phyloP scores from a whole-genome alignment of 2,888 invertebrate species.

The Bruchidius siliquastri region DNA sequence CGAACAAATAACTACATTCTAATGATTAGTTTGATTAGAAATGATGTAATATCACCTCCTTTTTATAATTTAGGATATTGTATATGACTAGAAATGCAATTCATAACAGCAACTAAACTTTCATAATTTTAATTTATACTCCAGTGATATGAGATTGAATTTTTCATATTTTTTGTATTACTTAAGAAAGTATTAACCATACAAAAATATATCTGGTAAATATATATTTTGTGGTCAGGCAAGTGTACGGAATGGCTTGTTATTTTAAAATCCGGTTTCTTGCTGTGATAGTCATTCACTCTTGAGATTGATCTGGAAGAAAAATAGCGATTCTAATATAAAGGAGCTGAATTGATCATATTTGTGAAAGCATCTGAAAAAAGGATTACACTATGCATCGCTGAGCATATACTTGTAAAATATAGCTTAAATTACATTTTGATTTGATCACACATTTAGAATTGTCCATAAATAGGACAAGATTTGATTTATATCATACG shows the following conservation, averaged over 20 bases:
- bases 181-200: background rate
- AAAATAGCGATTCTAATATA: background rate
- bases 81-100: no score
- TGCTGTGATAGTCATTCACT: background rate
- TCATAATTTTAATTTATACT: no score
- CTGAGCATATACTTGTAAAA: background rate
- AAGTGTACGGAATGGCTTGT: background rate
- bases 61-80: no score
- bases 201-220: background rate
- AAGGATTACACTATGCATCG: background rate
- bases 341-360: background rate
- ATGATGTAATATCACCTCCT: no score
- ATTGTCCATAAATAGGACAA: no score
- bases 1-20: no score
- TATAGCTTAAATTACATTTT: background rate
- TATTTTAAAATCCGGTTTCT: background rate
- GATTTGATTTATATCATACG: no score
- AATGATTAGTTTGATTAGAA: no score
- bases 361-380: background rate
- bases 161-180: background rate
- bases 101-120: no score
- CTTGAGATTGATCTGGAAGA: background rate
- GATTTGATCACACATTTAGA: background rate
- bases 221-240: background rate
- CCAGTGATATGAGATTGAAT: no score